Evolutionary conservation across 2,888 invertebrate species (phyloP), one percentile per base, ranked within the genome.

Genomic region (Acronicta aceris): DNA sequence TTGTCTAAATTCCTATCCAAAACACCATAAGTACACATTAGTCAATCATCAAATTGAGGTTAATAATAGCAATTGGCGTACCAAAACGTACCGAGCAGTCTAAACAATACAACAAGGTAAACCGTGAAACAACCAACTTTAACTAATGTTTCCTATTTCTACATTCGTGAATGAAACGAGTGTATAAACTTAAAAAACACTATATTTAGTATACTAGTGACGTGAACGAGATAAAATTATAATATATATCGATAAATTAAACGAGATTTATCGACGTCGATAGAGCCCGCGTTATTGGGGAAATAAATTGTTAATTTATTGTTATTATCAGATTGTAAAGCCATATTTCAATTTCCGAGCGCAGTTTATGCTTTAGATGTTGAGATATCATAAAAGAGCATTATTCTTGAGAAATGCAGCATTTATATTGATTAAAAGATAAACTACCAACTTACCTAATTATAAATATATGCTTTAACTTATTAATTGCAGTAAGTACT

Each of bases 121-220:
- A 67, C 54, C 51, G 48, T 40, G 33, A 49, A 62, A 67, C 61
- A 60, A 61, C 51, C 54, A 58, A 60, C 62, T 67, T 67, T 61
- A 65, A 72, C 36, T 58, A 68, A 67, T 58, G 55, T 63, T 76
- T 69, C 77, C 76, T 77, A 80, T 79, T 79, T 74, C 71, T 50
- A 41, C 71, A 72, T 78, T 79, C 78, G 76, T 88, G 84, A 88
- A 89, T 89, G 87, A 84, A 83, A 80, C 76, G 77, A 77, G 74
- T 76, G 51, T 21, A 76, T 83, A 81, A 81, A 84, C 83, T 82
- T 42, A 54, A 82, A 81, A 85, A 85, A 82, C 78, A 82, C 82
- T 89, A 89, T 87, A 85, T 87, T 87, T 89, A 87, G 80, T 71
- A 45, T 53, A 40, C 45, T 82, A 85, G 87, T 64, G 86, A 66